Percentiles rank a stretch among this genome's conserved stretches.
Conservation (phyloP, 1,140 invertebrate genomes). For the Listronotus oregonensis region DNA sequence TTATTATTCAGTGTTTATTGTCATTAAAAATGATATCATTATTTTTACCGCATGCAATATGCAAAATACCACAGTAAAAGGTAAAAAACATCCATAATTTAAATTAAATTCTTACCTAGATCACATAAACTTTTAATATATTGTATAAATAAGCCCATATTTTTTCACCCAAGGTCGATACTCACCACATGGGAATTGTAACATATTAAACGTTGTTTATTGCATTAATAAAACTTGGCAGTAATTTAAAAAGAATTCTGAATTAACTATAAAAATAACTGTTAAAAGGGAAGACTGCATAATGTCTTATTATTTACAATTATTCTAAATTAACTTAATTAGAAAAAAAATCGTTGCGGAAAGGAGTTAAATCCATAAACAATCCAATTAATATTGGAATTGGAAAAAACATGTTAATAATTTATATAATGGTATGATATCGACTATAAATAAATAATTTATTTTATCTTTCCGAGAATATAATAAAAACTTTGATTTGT, state of each 20-base stretch:
- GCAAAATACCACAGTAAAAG: too few relatives aligned
- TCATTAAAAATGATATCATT: too few relatives aligned
- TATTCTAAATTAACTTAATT: neutral
- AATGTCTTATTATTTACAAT: conserved; percentile 3
- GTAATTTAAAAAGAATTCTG: conserved; percentile 7
- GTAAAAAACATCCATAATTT: too few relatives aligned
- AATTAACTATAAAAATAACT: conserved; percentile 10
- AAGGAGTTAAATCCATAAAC: neutral
- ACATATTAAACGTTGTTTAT: conserved; percentile 6
- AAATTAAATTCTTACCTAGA: too few relatives aligned
- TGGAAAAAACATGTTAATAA: neutral
- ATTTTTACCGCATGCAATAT: too few relatives aligned
- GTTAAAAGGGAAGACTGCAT: conserved; percentile 5
- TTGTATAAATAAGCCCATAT: too few relatives aligned
- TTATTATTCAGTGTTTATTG: too few relatives aligned
- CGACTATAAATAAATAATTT: conserved; percentile 1
- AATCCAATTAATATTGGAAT: conserved; percentile 2
- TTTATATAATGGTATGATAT: conserved; percentile 12
- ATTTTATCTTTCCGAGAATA: neutral
- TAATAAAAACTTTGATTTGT: neutral
- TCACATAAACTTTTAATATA: too few relatives aligned
- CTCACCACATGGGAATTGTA: conserved; percentile 9
- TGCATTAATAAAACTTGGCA: neutral
- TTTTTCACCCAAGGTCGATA: neutral
- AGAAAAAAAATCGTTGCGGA: conserved; percentile 1